These are phyloP conservation scores for Chrysoperla carnea DNA, from an alignment of 1,140 invertebrate species.

Conservation along the genomic window DNA sequence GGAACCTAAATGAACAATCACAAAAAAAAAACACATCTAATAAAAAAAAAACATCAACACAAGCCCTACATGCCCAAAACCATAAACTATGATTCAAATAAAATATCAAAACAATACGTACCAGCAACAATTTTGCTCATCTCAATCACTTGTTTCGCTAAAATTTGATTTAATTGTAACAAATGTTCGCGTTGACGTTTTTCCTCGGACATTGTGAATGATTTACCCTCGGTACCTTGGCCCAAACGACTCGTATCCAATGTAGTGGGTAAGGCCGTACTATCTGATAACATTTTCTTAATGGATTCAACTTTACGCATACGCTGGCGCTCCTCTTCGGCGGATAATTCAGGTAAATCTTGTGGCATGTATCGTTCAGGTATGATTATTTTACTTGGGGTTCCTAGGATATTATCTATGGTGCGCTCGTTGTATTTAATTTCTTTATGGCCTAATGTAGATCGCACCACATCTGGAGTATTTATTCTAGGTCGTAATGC, in stretches of 20 bases:
- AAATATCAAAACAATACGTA: conserved; percentile 25
- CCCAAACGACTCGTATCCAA: conserved; percentile 20
- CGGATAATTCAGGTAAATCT: conserved; percentile 60
- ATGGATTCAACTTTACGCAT: conserved; percentile 79
- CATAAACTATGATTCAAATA: no score
- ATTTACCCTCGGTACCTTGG: conserved; percentile 35
- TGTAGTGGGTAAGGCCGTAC: conserved; percentile 12
- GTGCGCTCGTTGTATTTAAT: conserved; percentile 53
- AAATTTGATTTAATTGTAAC: conserved; percentile 73
- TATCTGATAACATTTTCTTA: conserved; percentile 71
- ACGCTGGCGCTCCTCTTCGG: conserved; percentile 64
- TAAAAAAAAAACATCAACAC: no score
- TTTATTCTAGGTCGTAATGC: conserved; percentile 48
- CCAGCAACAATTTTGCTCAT: conserved; percentile 87
- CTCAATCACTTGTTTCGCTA: conserved; percentile 86
- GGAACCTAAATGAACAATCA: no score
- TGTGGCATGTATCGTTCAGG: conserved; percentile 84
- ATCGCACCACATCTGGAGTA: conserved; percentile 70
- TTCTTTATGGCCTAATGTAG: conserved; percentile 45
- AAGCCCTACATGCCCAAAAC: no score
- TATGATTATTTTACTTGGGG: conserved; percentile 79
- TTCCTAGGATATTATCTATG: conserved; percentile 66
- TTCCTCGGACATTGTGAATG: conserved; percentile 34
- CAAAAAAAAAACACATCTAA: no score
- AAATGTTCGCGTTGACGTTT: conserved; percentile 74